Evolutionary conservation across 2,888 invertebrate species (phyloP).

Genomic region (Amaurobius ferox): DNA sequence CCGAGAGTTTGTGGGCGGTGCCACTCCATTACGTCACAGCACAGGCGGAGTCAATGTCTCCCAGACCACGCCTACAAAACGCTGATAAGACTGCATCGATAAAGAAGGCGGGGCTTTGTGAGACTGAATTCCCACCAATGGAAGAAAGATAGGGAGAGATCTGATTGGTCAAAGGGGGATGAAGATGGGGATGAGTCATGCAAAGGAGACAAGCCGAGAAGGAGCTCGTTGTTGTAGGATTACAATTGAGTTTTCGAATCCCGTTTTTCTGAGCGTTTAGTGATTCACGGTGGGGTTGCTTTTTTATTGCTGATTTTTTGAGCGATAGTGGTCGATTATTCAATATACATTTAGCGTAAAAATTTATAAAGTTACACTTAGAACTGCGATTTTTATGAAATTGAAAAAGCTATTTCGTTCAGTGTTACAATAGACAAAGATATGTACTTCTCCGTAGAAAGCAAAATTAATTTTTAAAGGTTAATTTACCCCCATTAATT

Average conservation of each 20-base stretch:
- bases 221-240: background rate
- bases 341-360: background rate
- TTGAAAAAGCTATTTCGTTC: too few relatives aligned
- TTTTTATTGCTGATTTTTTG: background rate
- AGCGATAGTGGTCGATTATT: background rate
- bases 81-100: background rate
- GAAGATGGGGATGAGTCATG: slow-evolving; percentile 53
- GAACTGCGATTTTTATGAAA: too few relatives aligned
- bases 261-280: slow-evolving; percentile 14
- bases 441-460: too few relatives aligned
- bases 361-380: background rate
- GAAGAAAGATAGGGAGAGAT: background rate
- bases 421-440: too few relatives aligned
- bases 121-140: slow-evolving; percentile 29
- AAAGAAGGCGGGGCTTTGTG: background rate
- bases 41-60: background rate
- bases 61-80: background rate
- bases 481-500: too few relatives aligned
- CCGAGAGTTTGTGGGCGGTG: background rate
- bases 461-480: too few relatives aligned
- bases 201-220: slow-evolving; percentile 8
- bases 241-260: slow-evolving; percentile 10
- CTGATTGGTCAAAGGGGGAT: slow-evolving; percentile 45
- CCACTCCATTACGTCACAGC: slow-evolving; percentile 22
- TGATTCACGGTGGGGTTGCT: background rate